Evolutionary conservation across 2,888 invertebrate species (phyloP), one percentile per base, ranked within the genome.

Genomic region (Fabriciana adippe): DNA sequence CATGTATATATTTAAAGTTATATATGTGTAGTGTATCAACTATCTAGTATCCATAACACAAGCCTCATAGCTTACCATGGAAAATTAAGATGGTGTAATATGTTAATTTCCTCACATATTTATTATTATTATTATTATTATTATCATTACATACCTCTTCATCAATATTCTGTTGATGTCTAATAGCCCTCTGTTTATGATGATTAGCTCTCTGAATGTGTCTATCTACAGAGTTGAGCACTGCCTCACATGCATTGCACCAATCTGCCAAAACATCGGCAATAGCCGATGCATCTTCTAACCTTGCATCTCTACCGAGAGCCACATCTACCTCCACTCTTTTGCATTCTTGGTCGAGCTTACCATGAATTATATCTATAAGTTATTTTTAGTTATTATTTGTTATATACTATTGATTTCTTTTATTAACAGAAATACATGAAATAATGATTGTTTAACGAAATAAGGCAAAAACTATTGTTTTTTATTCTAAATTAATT

Each of bases 311-410:
- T 18, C 99, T 94, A 0, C 99, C 99, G 48, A 99, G 94, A 0
- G 99, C 98, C 78, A 97, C 98, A 84, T 99, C 99, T 0, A 99
- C 96, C 89, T 99, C 99, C 50, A 99, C 93, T 73, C 97, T 96
- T 76, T 97, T 97, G 86, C 98, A 97, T 81, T 97, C 97, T 85
- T 99, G 99, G 87, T 99, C 99, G 74, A 99, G 90, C 89, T 99
- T 99, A 2, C 99, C 99, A 76, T 97, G 97, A 76, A 99, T 98
- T 75, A 99, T 97, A 84, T 98, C 97, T 95, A 88, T 0, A 92
- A 74, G 66, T 15, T n/a, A 6, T n/a, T 6, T 8, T 18, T 54
- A 54, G 14, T 31, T 55, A 15, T 8, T 55, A 15, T 53, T 21
- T 21, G 21, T 51, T 18, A 18, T 35, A 8, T 35, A 31, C 0